Evolutionary conservation across 2,797 vertebrate species (phyloP).

Genomic region (Coregonus suidteri): DNA sequence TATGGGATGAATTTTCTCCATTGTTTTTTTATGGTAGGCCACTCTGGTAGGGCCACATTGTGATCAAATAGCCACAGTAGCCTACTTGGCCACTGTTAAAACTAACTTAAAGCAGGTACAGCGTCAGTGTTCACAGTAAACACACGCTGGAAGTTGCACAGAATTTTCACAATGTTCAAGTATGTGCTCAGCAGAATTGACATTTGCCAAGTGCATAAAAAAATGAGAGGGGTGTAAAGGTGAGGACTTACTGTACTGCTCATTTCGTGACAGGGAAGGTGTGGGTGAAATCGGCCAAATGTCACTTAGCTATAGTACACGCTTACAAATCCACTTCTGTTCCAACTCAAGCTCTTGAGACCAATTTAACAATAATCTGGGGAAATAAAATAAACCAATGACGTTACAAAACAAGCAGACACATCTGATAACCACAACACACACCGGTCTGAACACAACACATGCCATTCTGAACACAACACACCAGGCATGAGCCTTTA

Average conservation of each 20-base stretch:
- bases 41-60: too few relatives aligned
- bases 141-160: too few relatives aligned
- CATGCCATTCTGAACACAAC: too few relatives aligned
- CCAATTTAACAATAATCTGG: not conserved
- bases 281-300: not conserved
- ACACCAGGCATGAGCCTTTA: not conserved
- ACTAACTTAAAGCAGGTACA: too few relatives aligned
- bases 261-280: not conserved
- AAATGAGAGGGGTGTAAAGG: not conserved
- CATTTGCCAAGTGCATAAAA: too few relatives aligned
- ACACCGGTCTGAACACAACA: not conserved
- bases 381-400: not conserved
- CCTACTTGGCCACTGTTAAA: too few relatives aligned
- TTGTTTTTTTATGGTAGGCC: too few relatives aligned
- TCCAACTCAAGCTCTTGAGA: not conserved
- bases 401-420: not conserved
- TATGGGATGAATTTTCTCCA: too few relatives aligned
- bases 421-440: not conserved
- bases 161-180: too few relatives aligned
- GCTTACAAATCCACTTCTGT: not conserved
- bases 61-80: too few relatives aligned
- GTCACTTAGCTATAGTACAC: not conserved
- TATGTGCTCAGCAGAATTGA: too few relatives aligned
- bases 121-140: too few relatives aligned
- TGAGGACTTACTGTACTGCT: conserved; percentile 17